A percentile compares a stretch with the other conserved stretches of the same genome.
phyloP scores from a whole-genome alignment of 2,113 vertebrate species.

The Edolisoma coerulescens region DNA sequence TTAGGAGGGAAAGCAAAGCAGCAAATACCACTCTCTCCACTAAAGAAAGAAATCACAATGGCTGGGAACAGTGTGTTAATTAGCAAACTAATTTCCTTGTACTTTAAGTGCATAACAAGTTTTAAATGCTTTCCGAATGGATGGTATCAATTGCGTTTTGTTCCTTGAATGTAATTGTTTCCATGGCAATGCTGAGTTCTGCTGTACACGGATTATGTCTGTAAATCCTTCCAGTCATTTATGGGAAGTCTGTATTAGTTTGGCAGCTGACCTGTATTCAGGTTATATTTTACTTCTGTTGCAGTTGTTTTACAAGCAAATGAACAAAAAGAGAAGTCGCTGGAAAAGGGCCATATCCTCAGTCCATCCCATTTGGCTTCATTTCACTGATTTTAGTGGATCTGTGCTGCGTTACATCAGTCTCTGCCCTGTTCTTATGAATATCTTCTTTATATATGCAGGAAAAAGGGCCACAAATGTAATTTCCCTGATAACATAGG shows the following conservation, averaged over 20 bases:
- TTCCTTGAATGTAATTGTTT: constrained; percentile 46
- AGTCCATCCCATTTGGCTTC: neutral
- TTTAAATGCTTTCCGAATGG: constrained; percentile 42
- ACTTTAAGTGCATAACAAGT: constrained; percentile 28
- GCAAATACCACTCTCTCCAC: neutral
- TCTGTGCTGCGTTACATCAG: neutral
- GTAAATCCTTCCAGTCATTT: constrained; percentile 9
- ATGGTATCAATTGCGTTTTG: constrained; percentile 2
- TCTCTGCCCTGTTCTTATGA: neutral
- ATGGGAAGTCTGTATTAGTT: constrained; percentile 1
- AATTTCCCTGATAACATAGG: neutral
- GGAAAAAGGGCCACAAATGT: neutral
- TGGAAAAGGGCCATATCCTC: neutral
- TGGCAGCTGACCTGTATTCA: constrained; percentile 26
- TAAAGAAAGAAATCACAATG: constrained; percentile 28
- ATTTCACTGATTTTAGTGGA: neutral
- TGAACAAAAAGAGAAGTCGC: neutral
- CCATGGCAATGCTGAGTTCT: neutral
- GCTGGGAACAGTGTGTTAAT: constrained; percentile 35
- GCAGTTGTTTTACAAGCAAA: constrained; percentile 3
- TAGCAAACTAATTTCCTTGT: constrained; percentile 47
- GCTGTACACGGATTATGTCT: neutral
- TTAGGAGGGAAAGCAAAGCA: neutral
- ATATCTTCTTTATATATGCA: neutral
- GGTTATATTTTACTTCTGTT: neutral